Percentiles rank a stretch among this genome's conserved stretches.
phyloP scores from a whole-genome alignment of 1,140 invertebrate species.

The Drosophila cardini region DNA sequence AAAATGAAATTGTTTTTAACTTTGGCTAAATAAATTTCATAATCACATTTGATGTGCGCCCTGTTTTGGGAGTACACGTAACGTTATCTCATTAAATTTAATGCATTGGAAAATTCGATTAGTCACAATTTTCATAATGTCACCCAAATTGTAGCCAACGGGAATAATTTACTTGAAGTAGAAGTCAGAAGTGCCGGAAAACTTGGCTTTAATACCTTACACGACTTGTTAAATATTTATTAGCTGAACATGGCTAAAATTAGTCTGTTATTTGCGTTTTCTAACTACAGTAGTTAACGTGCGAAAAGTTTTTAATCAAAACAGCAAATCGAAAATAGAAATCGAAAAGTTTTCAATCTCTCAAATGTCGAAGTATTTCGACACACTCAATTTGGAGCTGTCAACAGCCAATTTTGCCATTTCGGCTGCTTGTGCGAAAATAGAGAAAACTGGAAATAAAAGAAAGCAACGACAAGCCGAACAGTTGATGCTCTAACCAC shows the following conservation, averaged over 20 bases:
- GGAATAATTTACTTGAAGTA: slow-evolving; percentile 30
- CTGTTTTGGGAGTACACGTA: slow-evolving; percentile 19
- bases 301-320: slow-evolving; percentile 76
- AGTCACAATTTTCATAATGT: slow-evolving; percentile 61
- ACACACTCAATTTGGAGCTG: slow-evolving; percentile 66
- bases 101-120: slow-evolving; percentile 77
- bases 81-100: slow-evolving; percentile 66
- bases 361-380: slow-evolving; percentile 74
- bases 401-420: slow-evolving; percentile 77
- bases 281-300: slow-evolving; percentile 34
- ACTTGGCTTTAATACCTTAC: slow-evolving; percentile 34
- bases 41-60: slow-evolving; percentile 20
- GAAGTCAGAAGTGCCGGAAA: slow-evolving; percentile 34
- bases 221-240: background rate
- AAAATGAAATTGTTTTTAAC: slow-evolving; percentile 10
- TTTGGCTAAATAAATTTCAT: slow-evolving; percentile 14
- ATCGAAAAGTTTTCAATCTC: slow-evolving; percentile 75
- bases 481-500: slow-evolving; percentile 6
- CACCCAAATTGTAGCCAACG: slow-evolving; percentile 54
- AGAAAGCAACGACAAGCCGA: background rate
- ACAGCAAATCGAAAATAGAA: slow-evolving; percentile 73
- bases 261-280: slow-evolving; percentile 42
- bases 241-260: slow-evolving; percentile 39
- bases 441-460: background rate
- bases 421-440: slow-evolving; percentile 42